A percentile compares a stretch with the other conserved stretches of the same genome.
Evolutionary conservation across 2,113 vertebrate genomes (phyloP).

Genomic region (Antidorcas marsupialis): DNA sequence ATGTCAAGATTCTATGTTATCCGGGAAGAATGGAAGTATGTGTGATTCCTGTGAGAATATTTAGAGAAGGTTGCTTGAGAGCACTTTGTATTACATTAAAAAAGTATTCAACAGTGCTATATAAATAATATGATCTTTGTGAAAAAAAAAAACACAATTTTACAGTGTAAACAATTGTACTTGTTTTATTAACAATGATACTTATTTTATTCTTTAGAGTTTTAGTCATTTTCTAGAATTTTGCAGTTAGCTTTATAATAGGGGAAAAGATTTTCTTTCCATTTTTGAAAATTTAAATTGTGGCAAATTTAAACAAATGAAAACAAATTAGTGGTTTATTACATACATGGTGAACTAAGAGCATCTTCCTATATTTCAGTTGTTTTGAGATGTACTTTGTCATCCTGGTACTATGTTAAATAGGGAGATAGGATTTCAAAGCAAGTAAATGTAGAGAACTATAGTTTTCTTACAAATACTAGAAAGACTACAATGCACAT

Average conservation of each 20-base stretch:
- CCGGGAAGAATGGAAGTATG: neutral
- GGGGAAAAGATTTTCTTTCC: neutral
- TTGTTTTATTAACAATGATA: neutral
- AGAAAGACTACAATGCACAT: neutral
- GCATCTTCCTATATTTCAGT: neutral
- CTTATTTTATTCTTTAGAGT: neutral
- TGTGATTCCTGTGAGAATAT: neutral
- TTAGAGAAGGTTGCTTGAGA: neutral
- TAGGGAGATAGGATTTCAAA: neutral
- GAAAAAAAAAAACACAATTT: neutral
- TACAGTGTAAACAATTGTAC: no score
- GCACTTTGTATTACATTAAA: neutral
- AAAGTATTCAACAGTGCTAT: neutral
- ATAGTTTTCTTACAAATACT: neutral
- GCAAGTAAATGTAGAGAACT: neutral
- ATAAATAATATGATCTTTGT: neutral
- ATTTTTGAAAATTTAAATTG: neutral
- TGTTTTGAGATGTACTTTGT: neutral
- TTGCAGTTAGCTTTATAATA: neutral
- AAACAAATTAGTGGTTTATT: neutral
- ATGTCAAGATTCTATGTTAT: neutral
- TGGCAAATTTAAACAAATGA: neutral
- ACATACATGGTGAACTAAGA: neutral
- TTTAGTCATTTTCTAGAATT: neutral
- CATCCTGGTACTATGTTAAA: neutral